Evolutionary conservation across 1,140 invertebrate species (phyloP).

Genomic region (Oreohelix idahoensis): DNA sequence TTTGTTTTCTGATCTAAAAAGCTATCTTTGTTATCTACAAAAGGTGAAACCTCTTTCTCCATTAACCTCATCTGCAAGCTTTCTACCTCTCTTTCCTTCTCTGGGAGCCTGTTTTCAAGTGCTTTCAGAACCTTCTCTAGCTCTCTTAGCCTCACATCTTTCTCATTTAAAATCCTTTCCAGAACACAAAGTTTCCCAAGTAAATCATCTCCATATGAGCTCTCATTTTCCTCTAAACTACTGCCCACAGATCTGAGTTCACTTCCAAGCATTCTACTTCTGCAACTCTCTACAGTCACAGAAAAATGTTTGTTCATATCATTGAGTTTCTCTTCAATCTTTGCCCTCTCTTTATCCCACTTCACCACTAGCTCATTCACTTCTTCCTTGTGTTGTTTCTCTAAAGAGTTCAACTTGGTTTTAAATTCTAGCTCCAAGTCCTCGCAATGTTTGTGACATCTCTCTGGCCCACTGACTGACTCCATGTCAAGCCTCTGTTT

Average conservation of each 20-base stretch:
- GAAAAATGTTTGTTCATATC: not conserved
- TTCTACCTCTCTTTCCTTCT: too few relatives aligned
- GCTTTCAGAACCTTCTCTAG: not conserved
- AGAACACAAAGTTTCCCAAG: not conserved
- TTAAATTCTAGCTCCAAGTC: not conserved
- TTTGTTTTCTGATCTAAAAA: not conserved
- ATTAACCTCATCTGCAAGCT: too few relatives aligned
- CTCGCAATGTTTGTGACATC: not conserved
- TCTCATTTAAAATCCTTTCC: not conserved
- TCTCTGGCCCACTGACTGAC: not conserved
- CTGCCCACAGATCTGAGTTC: not conserved
- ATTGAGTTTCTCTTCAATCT: not conserved
- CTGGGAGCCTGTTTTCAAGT: too few relatives aligned
- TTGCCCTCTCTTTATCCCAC: not conserved
- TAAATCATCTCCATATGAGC: not conserved
- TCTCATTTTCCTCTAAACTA: not conserved
- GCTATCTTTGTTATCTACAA: too few relatives aligned
- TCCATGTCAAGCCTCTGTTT: not conserved
- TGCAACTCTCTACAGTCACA: not conserved
- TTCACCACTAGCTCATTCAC: not conserved
- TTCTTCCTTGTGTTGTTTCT: constrained; percentile 7
- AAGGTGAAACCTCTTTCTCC: too few relatives aligned
- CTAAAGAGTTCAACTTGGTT: not conserved
- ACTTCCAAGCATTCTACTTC: too few relatives aligned
- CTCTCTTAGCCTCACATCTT: not conserved